Conservation (phyloP, 2,797 vertebrate genomes). For the Clarias platycephalus region DNA sequence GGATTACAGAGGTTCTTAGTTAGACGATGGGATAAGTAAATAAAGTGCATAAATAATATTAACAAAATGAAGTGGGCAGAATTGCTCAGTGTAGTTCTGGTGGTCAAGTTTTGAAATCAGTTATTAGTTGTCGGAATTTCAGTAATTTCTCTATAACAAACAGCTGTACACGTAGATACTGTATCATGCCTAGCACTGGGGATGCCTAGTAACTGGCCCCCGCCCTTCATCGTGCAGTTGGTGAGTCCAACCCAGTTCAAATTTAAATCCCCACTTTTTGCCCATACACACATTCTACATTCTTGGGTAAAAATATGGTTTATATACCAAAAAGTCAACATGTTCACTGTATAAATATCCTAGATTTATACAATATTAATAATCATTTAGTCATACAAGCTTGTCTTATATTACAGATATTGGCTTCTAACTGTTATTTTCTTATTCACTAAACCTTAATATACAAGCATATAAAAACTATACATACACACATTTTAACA, state of each 20-base stretch:
- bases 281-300: neutral
- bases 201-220: neutral
- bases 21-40: neutral
- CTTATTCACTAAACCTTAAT: neutral
- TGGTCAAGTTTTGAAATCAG: neutral
- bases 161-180: neutral
- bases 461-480: neutral
- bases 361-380: neutral
- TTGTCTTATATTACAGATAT: neutral
- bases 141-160: neutral
- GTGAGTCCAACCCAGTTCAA: neutral
- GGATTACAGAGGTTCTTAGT: too few species aligned
- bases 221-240: neutral
- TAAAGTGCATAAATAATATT: neutral
- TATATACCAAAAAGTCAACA: neutral
- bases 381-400: neutral
- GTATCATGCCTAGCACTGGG: neutral
- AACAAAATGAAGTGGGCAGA: neutral
- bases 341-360: neutral
- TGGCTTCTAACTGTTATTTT: neutral
- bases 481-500: slow-evolving; percentile 10
- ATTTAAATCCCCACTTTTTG: neutral
- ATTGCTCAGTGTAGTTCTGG: neutral
- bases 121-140: neutral
- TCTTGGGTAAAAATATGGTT: neutral